Percentiles rank a stretch among this genome's conserved stretches.
phyloP scores from a whole-genome alignment of 53 echinoderm and acorn worm species.

The Patiria pectinifera region DNA sequence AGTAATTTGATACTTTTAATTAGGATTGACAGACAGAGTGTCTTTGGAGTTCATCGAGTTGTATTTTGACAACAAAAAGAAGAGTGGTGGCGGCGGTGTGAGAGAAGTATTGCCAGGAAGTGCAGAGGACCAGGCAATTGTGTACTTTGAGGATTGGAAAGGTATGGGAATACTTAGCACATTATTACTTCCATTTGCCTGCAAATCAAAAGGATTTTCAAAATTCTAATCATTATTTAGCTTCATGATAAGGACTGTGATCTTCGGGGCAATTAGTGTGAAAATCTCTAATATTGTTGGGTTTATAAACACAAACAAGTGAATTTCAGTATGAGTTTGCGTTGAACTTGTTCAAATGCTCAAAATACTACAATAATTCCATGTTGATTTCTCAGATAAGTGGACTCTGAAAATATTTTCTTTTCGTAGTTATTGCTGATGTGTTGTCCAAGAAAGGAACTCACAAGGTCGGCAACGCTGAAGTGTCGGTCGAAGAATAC shows the following conservation, averaged over 20 bases:
- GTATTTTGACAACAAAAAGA: constrained; percentile 60
- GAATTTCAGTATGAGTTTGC: no score
- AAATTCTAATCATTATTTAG: no score
- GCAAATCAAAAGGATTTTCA: not conserved
- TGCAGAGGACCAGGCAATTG: constrained; percentile 40
- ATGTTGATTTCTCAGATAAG: not conserved
- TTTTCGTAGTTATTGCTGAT: constrained; percentile 18
- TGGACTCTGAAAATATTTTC: not conserved
- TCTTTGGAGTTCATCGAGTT: constrained; percentile 53
- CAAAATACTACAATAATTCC: no score
- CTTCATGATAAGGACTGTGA: no score
- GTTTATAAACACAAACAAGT: no score
- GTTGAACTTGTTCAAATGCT: no score
- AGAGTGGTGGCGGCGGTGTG: constrained; percentile 65
- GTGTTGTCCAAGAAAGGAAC: constrained; percentile 22
- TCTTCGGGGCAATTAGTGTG: no score
- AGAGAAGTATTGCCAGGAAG: constrained; percentile 35
- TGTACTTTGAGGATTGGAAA: constrained; percentile 63
- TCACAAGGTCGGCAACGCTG: constrained; percentile 11
- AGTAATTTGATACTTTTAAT: not conserved
- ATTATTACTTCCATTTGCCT: not conserved
- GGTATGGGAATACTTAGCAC: constrained; percentile 33
- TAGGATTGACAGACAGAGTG: not conserved
- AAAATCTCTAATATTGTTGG: no score
- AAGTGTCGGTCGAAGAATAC: constrained; percentile 41